Evolutionary conservation across 2,113 vertebrate genomes (phyloP), one percentile per base, ranked within the genome.

Genomic region (Oceanites oceanicus): DNA sequence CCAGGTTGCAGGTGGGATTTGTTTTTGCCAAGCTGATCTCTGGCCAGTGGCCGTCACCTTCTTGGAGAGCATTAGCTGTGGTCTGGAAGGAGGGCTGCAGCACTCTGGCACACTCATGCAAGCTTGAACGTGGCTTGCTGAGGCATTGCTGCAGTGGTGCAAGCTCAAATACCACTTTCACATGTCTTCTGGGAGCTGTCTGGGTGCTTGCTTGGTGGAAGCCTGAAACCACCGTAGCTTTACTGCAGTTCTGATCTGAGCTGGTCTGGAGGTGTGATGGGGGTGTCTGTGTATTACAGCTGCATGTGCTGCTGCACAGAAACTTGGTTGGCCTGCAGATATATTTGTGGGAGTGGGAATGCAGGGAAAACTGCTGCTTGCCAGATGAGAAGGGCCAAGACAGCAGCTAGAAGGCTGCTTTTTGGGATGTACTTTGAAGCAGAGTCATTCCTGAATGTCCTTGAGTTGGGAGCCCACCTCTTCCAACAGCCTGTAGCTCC

Each of bases 231-330:
- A 34, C 27, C 1, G 2, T 36, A 47, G 26, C 15, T 52, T 75
- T 11, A 18, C 19, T 23, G 16, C 49, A 4, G 0, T 74, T 55
- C 32, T 49, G 29, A 21, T 17, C 38, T 45, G 49, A 78, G 44
- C 52, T 38, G 27, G 6, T 52, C 38, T 61, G 38, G n/a, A 59
- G 63, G 19, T 47, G 23, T 8, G 77, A 26, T 13, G 42, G 36
- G 19, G 32, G 4, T 52, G 15, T 45, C 42, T 26, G 0, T 9
- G 6, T 23, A 5, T 42, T 62, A 40, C 25, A 56, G 29, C n/a
- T 59, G 11, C 49, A 6, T 4, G 22, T 66, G 19, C n/a, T 56
- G 71, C n/a, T 27, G 25, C 52, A 42, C 45, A 36, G 71, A 40
- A 75, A 12, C 44, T 58, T 36, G 7, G 13, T 38, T 66, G 38